A percentile compares a stretch with the other conserved stretches of the same genome.
These are phyloP conservation scores for Boleophthalmus pectinirostris DNA, from an alignment of 2,113 vertebrate species.

Conservation along the genomic window DNA sequence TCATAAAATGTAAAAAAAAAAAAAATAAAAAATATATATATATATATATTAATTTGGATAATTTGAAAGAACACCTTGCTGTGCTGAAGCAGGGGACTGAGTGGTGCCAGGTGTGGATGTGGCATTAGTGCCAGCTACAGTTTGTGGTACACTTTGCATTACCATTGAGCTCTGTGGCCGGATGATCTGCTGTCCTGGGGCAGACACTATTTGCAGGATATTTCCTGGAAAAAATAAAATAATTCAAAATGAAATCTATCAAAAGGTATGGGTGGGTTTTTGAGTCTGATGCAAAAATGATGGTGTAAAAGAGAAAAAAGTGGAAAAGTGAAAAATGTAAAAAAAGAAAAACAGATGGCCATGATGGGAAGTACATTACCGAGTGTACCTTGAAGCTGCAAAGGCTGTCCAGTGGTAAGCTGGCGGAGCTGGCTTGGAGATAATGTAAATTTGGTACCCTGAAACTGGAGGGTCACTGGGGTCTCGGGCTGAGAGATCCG, in stretches of 20 bases:
- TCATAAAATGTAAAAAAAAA: neutral
- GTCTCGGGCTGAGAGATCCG: slow-evolving; percentile 88
- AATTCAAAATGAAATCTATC: neutral
- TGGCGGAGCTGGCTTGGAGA: slow-evolving; percentile 92
- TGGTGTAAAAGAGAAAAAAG: neutral
- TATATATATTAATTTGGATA: neutral
- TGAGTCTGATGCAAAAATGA: neutral
- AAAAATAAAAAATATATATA: neutral
- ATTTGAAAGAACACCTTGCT: slow-evolving; percentile 73
- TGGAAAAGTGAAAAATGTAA: neutral
- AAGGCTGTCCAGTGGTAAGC: slow-evolving; percentile 90
- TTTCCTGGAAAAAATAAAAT: slow-evolving; percentile 78
- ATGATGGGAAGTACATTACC: slow-evolving; percentile 58
- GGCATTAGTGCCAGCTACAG: slow-evolving; percentile 78
- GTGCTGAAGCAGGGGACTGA: slow-evolving; percentile 73
- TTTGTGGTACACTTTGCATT: slow-evolving; percentile 82
- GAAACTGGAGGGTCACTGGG: slow-evolving; percentile 91
- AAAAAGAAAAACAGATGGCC: slow-evolving; percentile 16
- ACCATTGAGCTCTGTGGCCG: slow-evolving; percentile 85
- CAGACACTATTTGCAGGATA: slow-evolving; percentile 91
- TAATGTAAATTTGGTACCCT: slow-evolving; percentile 92
- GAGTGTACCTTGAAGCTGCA: slow-evolving; percentile 92
- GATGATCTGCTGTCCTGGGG: slow-evolving; percentile 86
- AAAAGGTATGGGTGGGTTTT: neutral
- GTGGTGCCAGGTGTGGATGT: slow-evolving; percentile 75